These are phyloP conservation scores for Sericinus montela DNA, from an alignment of 2,888 invertebrate species.

Conservation along the genomic window DNA sequence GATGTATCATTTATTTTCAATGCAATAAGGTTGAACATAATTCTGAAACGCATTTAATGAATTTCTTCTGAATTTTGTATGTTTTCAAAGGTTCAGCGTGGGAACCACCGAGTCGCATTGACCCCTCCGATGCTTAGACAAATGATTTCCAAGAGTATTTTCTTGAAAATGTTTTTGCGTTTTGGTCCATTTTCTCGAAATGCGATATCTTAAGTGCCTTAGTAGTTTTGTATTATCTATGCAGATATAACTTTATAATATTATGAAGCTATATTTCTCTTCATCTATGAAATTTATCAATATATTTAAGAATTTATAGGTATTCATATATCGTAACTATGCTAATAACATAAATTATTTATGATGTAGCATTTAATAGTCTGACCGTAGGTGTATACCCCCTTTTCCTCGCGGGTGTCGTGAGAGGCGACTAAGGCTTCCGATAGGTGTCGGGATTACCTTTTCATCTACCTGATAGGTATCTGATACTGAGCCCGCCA, in stretches of 20 bases:
- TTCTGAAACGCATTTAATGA: conserved; percentile 7
- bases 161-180: conserved; percentile 54
- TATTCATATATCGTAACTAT: too few species aligned
- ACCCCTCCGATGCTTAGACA: conserved; percentile 71
- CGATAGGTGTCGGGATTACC: too few species aligned
- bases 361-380: too few species aligned
- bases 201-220: conserved; percentile 11
- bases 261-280: too few species aligned
- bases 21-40: conserved; percentile 30
- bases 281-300: too few species aligned
- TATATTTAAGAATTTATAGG: too few species aligned
- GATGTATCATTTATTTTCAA: conserved; percentile 18
- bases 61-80: conserved; percentile 22
- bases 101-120: conserved; percentile 68
- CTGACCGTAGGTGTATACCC: too few species aligned
- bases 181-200: conserved; percentile 31
- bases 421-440: too few species aligned
- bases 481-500: too few species aligned
- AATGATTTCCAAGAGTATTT: conserved; percentile 65
- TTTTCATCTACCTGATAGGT: too few species aligned
- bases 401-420: too few species aligned
- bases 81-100: conserved; percentile 56
- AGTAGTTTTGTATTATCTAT: conserved; percentile 13
- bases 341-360: too few species aligned
- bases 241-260: neutral